Percentiles rank a stretch among this genome's conserved stretches.
These are phyloP conservation scores for Mizuhopecten yessoensis DNA, from an alignment of 1,140 invertebrate species.

Conservation along the genomic window DNA sequence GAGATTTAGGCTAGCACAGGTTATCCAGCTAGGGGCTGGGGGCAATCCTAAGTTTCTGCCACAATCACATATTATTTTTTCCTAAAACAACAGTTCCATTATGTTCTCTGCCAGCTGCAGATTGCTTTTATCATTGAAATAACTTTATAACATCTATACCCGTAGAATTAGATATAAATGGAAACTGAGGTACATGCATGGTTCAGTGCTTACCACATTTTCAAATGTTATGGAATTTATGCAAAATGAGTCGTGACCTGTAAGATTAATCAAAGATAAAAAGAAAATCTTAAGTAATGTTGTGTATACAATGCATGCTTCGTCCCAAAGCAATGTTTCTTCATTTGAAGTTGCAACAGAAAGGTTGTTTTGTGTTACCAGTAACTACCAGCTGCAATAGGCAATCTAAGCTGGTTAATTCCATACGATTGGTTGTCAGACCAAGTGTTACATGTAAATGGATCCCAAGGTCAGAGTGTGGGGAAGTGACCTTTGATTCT, in stretches of 20 bases:
- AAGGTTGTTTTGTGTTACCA: neutral
- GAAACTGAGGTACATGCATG: neutral
- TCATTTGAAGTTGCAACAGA: too few species aligned
- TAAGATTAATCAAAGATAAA: neutral
- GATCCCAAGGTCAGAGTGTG: neutral
- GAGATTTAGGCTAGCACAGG: neutral
- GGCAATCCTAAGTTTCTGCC: neutral
- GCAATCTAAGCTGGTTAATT: neutral
- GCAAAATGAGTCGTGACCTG: neutral
- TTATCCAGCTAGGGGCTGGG: neutral
- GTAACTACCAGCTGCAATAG: neutral
- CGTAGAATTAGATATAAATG: too few species aligned
- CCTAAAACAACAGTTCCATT: neutral
- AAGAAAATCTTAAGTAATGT: neutral
- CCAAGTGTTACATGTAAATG: neutral
- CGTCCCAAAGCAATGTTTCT: neutral
- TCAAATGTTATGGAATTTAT: neutral
- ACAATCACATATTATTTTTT: neutral
- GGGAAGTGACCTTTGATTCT: slow-evolving; percentile 12
- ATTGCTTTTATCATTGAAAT: neutral
- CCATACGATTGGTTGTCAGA: too few species aligned
- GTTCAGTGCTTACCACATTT: neutral
- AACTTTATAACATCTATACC: too few species aligned
- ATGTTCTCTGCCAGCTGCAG: neutral
- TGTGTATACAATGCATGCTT: neutral